These are phyloP conservation scores for Salpingus planirostris DNA, from an alignment of 2,888 invertebrate species.

Conservation along the genomic window DNA sequence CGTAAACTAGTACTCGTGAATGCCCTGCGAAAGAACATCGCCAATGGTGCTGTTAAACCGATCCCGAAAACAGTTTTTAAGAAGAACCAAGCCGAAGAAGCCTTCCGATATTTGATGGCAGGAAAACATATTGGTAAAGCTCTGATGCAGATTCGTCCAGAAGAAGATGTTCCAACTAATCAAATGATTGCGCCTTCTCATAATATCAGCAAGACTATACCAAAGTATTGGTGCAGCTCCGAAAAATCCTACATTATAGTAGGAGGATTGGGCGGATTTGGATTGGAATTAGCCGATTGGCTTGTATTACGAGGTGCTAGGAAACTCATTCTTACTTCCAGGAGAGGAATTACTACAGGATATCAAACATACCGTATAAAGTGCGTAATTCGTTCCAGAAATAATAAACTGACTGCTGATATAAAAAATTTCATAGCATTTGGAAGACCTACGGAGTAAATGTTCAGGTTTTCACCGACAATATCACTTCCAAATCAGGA, in stretches of 20 bases:
- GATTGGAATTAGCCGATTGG: constrained; percentile 38
- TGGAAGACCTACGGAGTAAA: constrained; percentile 47
- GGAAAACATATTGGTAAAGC: constrained; percentile 55
- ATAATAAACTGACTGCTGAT: too few relatives aligned
- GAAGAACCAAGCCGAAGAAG: constrained; percentile 57
- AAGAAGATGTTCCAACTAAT: constrained; percentile 35
- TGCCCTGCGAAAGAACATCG: background rate
- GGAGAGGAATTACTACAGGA: constrained; percentile 49
- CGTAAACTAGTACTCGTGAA: background rate
- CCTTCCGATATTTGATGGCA: constrained; percentile 52
- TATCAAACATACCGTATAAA: constrained; percentile 41
- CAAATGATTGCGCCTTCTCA: background rate
- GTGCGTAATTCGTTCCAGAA: too few relatives aligned
- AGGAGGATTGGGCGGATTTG: constrained; percentile 56
- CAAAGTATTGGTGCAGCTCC: constrained; percentile 5
- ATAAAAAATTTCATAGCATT: too few relatives aligned
- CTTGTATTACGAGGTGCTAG: constrained; percentile 51
- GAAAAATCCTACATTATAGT: constrained; percentile 37
- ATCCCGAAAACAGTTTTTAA: constrained; percentile 56
- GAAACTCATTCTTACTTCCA: constrained; percentile 49
- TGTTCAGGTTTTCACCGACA: constrained; percentile 56
- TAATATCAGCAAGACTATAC: constrained; percentile 39
- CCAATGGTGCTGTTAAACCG: constrained; percentile 57
- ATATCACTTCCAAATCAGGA: constrained; percentile 58
- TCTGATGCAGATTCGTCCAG: constrained; percentile 2